Evolutionary conservation across 2,888 invertebrate species (phyloP).

Genomic region (Tinea pellionella): DNA sequence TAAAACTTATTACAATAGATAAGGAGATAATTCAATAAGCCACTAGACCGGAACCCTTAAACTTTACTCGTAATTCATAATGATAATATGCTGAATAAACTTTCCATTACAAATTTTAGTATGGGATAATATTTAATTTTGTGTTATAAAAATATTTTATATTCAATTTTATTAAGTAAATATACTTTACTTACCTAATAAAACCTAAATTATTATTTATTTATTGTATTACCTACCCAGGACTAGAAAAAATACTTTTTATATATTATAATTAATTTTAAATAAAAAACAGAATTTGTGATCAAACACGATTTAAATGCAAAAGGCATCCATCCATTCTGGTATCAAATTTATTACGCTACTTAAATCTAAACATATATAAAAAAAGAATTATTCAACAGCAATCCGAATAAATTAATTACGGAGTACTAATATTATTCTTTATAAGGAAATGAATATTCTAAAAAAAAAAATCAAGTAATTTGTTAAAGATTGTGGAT

Average conservation of each 20-base stretch:
- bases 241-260: too few relatives aligned
- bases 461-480: too few relatives aligned
- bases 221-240: too few relatives aligned
- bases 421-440: too few relatives aligned
- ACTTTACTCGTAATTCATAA: constrained; percentile 40
- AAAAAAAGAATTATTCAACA: neutral
- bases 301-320: neutral
- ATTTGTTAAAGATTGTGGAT: too few relatives aligned
- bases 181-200: too few relatives aligned
- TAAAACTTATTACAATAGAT: constrained; percentile 56
- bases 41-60: constrained; percentile 28
- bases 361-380: neutral
- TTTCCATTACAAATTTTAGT: neutral
- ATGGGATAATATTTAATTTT: neutral
- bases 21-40: constrained; percentile 61
- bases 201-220: too few relatives aligned
- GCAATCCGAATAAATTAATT: too few relatives aligned
- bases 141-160: neutral
- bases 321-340: neutral
- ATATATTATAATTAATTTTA: too few relatives aligned
- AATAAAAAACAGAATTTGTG: too few relatives aligned
- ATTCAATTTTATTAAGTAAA: too few relatives aligned
- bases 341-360: neutral
- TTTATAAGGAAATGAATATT: too few relatives aligned
- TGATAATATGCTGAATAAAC: constrained; percentile 22